These are phyloP conservation scores for Bufo bufo DNA, from an alignment of 2,113 vertebrate species.

Conservation along the genomic window DNA sequence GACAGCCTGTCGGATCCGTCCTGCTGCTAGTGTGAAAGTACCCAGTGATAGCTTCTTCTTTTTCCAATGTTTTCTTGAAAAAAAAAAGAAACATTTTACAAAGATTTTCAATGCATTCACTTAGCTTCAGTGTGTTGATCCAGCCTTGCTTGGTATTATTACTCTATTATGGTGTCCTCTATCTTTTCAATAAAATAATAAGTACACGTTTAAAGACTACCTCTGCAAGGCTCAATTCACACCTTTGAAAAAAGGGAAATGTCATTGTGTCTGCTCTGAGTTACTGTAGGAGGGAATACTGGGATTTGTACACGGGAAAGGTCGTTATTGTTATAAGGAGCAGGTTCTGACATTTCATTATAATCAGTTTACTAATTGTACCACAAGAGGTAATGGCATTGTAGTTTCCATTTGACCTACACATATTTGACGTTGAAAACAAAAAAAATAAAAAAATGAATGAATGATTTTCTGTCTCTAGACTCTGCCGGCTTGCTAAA, in stretches of 20 bases:
- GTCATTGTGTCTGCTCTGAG: not conserved
- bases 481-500: not conserved
- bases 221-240: not conserved
- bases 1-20: too few species aligned
- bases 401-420: constrained; percentile 26
- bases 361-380: constrained; percentile 45
- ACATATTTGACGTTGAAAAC: constrained; percentile 16
- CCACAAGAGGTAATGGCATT: constrained; percentile 18
- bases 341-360: constrained; percentile 46
- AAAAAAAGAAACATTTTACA: not conserved
- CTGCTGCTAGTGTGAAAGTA: too few species aligned
- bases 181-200: not conserved
- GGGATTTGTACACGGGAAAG: constrained; percentile 3
- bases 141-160: not conserved
- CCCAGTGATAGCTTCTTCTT: not conserved
- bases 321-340: not conserved
- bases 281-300: not conserved
- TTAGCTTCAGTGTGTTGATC: not conserved
- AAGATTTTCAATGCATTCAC: not conserved
- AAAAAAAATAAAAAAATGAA: not conserved
- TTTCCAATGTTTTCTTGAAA: not conserved
- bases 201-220: not conserved
- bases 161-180: not conserved
- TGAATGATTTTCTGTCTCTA: constrained; percentile 8
- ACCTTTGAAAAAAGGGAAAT: constrained; percentile 4